Conservation (phyloP, 2,113 vertebrate species). For the Porphyrio hochstetteri region DNA sequence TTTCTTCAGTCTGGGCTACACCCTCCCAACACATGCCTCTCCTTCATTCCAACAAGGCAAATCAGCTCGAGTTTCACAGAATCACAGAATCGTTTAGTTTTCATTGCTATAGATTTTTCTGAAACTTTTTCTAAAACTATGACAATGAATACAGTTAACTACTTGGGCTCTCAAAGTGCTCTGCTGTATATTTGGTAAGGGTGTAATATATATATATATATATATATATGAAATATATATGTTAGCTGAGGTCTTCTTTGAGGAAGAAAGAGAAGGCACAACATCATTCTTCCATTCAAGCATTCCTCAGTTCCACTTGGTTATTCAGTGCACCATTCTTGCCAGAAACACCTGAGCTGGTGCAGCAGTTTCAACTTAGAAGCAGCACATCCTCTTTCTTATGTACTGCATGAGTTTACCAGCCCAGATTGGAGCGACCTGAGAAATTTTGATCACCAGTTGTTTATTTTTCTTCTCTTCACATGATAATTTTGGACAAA, state of each 20-base stretch:
- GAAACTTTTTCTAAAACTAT: background rate
- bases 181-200: background rate
- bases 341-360: background rate
- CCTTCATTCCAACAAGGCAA: background rate
- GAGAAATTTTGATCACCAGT: background rate
- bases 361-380: background rate
- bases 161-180: background rate
- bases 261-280: background rate
- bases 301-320: background rate
- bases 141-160: background rate
- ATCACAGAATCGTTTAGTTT: too few species aligned
- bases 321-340: background rate
- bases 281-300: background rate
- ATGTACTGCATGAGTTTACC: background rate
- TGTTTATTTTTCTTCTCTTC: background rate
- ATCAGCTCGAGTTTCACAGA: background rate
- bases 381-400: background rate
- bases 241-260: background rate
- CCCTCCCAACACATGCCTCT: background rate
- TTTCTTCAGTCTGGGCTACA: background rate
- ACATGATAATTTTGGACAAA: background rate
- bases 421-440: background rate
- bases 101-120: background rate
- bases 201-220: background rate
- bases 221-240: background rate